Evolutionary conservation across 2,113 vertebrate genomes (phyloP).

Genomic region (Leptosomus discolor): DNA sequence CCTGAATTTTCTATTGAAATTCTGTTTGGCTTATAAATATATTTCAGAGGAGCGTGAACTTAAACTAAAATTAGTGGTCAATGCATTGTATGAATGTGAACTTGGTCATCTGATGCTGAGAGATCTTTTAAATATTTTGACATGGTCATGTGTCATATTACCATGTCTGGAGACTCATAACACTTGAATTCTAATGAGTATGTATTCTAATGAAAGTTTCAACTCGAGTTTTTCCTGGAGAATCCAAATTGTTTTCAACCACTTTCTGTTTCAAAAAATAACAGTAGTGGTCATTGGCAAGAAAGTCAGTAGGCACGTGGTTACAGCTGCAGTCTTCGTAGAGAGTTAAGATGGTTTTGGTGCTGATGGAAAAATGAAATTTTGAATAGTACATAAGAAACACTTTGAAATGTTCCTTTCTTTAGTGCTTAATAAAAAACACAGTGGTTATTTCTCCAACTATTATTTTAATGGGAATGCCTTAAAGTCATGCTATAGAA

Average conservation of each 20-base stretch:
- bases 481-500: not conserved
- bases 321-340: not conserved
- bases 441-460: not conserved
- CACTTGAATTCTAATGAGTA: fast-evolving
- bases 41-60: not conserved
- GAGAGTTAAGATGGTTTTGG: not conserved
- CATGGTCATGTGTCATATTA: not conserved
- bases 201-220: not conserved
- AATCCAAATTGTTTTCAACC: not conserved
- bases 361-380: not conserved
- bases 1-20: not conserved
- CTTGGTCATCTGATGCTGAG: not conserved
- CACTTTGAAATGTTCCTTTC: not conserved
- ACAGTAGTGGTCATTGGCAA: not conserved
- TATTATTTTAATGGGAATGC: not conserved
- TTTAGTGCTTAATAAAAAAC: not conserved
- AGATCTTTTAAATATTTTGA: not conserved
- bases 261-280: not conserved
- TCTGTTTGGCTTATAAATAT: not conserved
- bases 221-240: not conserved
- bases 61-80: not conserved
- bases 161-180: not conserved
- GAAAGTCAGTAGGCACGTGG: fast-evolving
- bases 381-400: not conserved
- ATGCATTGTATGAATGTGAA: not conserved